A percentile compares a stretch with the other conserved stretches of the same genome.
Evolutionary conservation across 2,888 invertebrate species (phyloP).

Genomic region (Antitype chi): DNA sequence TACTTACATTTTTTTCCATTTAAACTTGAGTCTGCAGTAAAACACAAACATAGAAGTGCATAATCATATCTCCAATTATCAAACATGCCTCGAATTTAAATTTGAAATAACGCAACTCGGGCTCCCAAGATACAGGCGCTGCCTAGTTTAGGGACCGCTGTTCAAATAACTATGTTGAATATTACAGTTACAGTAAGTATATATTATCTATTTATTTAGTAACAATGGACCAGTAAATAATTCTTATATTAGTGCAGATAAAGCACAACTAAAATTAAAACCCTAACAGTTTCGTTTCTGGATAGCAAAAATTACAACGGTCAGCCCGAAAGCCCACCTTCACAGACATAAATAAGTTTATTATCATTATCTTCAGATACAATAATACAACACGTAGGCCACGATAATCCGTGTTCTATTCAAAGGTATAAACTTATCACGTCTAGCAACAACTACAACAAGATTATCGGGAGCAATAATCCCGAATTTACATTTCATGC

Average conservation of each 20-base stretch:
- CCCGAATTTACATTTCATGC: constrained; percentile 50
- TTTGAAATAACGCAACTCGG: too few species aligned
- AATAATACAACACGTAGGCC: constrained; percentile 44
- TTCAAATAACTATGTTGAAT: too few species aligned
- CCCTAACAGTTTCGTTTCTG: not conserved
- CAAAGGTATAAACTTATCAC: constrained; percentile 49
- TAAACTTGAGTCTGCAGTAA: not conserved
- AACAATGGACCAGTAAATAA: too few species aligned
- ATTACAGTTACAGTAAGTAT: too few species aligned
- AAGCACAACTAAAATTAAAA: not conserved
- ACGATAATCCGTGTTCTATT: constrained; percentile 48
- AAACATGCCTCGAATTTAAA: too few species aligned
- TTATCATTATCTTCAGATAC: constrained; percentile 27
- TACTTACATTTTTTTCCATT: not conserved
- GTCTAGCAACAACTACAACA: constrained; percentile 43
- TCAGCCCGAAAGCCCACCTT: not conserved
- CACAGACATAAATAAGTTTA: constrained; percentile 25
- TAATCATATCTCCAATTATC: too few species aligned
- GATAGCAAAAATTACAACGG: not conserved
- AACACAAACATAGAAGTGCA: not conserved
- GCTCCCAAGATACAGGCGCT: too few species aligned
- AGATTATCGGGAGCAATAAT: constrained; percentile 60
- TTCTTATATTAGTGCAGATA: too few species aligned
- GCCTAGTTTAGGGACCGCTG: too few species aligned
- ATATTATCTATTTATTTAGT: too few species aligned